Conservation (phyloP, 2,113 vertebrate species). For the Aleadryas rufinucha region DNA sequence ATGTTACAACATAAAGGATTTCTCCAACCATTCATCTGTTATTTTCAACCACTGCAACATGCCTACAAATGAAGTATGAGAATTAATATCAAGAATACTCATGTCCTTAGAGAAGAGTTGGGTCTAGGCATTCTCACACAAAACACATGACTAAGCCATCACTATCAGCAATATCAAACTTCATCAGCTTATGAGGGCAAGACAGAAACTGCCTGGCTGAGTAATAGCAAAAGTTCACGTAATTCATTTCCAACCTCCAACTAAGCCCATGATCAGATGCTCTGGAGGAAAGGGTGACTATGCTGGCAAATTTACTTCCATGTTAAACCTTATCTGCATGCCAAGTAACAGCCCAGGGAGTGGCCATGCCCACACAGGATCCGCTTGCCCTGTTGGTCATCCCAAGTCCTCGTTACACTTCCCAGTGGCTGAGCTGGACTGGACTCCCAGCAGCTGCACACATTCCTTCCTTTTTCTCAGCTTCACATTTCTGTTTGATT, state of each 20-base stretch:
- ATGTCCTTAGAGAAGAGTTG: neutral
- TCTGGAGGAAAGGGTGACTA: neutral
- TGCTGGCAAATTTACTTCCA: neutral
- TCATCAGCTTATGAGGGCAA: neutral
- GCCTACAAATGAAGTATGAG: neutral
- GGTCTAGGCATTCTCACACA: neutral
- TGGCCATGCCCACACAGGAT: neutral
- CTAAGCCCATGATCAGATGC: neutral
- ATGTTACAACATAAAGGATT: fast-evolving
- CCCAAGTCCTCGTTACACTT: neutral
- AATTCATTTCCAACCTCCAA: neutral
- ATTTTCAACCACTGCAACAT: neutral
- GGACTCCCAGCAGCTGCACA: neutral
- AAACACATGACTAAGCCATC: neutral
- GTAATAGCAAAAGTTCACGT: neutral
- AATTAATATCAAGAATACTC: neutral
- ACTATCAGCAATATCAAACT: neutral
- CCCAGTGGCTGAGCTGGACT: neutral
- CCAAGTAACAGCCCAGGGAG: neutral
- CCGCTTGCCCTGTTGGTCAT: neutral
- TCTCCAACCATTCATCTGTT: neutral
- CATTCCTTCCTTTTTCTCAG: neutral
- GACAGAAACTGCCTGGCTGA: neutral
- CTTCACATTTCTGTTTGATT: constrained; percentile 7
- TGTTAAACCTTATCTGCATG: fast-evolving